phyloP scores from a whole-genome alignment of 1,140 invertebrate genomes.

The Drosophila willistoni region DNA sequence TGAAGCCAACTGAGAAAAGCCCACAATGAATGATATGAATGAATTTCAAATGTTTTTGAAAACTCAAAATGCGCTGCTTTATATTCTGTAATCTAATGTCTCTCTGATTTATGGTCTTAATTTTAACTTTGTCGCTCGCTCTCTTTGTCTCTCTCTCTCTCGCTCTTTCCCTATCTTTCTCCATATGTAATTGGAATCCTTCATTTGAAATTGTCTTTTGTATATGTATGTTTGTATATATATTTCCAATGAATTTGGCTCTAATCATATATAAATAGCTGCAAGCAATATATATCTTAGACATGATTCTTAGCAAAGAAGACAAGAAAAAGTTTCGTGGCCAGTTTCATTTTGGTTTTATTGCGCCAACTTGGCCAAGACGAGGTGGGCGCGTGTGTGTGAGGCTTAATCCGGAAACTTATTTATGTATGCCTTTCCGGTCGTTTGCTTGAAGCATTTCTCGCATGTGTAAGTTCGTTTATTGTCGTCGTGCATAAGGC shows the following conservation, averaged over 20 bases:
- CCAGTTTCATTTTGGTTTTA: conserved; percentile 67
- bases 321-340: conserved; percentile 47
- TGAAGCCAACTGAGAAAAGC: conserved; percentile 4
- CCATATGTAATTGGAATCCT: conserved; percentile 2
- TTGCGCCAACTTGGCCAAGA: conserved; percentile 57
- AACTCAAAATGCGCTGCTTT: background rate
- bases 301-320: conserved; percentile 7
- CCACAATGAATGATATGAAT: conserved; percentile 14
- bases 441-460: conserved; percentile 76
- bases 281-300: conserved; percentile 10
- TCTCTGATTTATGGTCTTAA: background rate
- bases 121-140: background rate
- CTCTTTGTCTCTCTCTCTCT: background rate
- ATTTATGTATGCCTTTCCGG: conserved; percentile 79
- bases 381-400: conserved; percentile 52
- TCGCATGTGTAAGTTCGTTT: conserved; percentile 47
- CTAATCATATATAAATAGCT: conserved; percentile 13
- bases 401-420: conserved; percentile 77
- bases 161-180: background rate
- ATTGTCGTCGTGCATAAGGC: conserved; percentile 43
- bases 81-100: conserved; percentile 1
- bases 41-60: conserved; percentile 6
- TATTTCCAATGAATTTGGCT: background rate
- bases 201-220: background rate
- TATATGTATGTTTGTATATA: background rate